Base-by-base conservation (phyloP, 1,140 invertebrate genomes). In the Zaprionus kolodkinae region DNA sequence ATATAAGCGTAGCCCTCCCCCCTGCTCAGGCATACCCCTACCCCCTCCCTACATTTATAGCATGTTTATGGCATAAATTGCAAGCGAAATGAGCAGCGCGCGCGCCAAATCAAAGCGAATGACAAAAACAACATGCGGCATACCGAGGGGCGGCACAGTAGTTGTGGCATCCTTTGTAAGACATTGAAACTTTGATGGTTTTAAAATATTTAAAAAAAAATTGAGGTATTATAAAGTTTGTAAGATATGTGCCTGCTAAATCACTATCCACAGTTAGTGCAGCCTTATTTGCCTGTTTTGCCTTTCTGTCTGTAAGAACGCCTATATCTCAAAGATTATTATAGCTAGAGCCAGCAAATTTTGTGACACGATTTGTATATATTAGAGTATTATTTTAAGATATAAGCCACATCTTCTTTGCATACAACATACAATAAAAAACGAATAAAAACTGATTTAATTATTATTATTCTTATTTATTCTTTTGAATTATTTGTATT, bases 41-140 rank as follows among this genome's bases (percentile, higher is more conserved):
- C 2, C n/a, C 40, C 6, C 2, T 43, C 13, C 6, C n/a, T 13
- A 0, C 6, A 1, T 45, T n/a, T 15, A 6, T 45, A 45, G 40
- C n/a, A 45, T 48, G 30, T 43, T 33, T 78, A 72, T 71, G 71
- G 73, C 84, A 82, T 87, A 87, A 87, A 88, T 83, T 79, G 76
- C 70, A 50, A 79, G 66, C 75, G n/a, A 83, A 87, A 87, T 78
- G 79, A 87, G 71, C 68, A 88, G 74, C 79, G 79, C 79, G 79
- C 79, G 78, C 77, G 79, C 77, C 77, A 83, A 72, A 80, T 76
- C 69, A 74, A 87, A 70, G 38, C 56, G 56, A 66, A 66, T 81
- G 79, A 86, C 82, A 87, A 86, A 68, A 88, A 72, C 71, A 33
- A 74, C 69, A 67, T 82, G 72, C 57, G 35, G 4, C 35, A 60